Conservation (phyloP, 2,113 vertebrate genomes). For the Callopanchax toddi region DNA sequence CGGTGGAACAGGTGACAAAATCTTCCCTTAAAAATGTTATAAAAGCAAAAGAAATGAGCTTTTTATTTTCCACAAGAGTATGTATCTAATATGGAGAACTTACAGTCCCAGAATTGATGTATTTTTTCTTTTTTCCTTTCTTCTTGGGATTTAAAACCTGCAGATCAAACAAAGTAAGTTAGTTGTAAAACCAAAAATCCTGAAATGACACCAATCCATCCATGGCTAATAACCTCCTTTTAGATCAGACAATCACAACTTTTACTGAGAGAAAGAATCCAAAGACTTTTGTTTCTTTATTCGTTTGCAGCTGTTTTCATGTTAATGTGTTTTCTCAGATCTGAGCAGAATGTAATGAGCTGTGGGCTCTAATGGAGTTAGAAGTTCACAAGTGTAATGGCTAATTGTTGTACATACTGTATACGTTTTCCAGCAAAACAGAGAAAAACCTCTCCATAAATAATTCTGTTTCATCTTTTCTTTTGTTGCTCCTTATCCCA, state of each 20-base stretch:
- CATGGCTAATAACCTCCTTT: constrained; percentile 5
- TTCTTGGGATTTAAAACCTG: constrained; percentile 98
- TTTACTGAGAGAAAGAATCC: too few species aligned
- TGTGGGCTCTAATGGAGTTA: constrained; percentile 7
- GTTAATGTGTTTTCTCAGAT: background rate
- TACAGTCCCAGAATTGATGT: constrained; percentile 96
- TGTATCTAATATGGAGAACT: constrained; percentile 75
- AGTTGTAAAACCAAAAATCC: constrained; percentile 31
- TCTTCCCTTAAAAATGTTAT: constrained; percentile 2
- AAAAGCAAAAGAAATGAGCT: constrained; percentile 10
- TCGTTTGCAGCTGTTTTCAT: background rate
- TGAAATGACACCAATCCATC: constrained; percentile 9
- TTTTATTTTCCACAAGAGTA: too few species aligned
- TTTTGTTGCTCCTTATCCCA: background rate
- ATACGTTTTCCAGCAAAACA: background rate
- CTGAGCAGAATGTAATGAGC: constrained; percentile 13
- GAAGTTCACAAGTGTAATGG: constrained; percentile 8
- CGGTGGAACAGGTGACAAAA: constrained; percentile 34
- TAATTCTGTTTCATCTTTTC: background rate
- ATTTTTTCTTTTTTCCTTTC: constrained; percentile 99
- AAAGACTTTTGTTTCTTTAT: background rate
- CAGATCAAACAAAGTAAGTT: constrained; percentile 12
- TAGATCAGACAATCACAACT: background rate
- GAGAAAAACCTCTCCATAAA: background rate
- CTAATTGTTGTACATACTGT: background rate